Conservation (phyloP, 2,113 vertebrate genomes). For the Hippocampus guttulatus region DNA sequence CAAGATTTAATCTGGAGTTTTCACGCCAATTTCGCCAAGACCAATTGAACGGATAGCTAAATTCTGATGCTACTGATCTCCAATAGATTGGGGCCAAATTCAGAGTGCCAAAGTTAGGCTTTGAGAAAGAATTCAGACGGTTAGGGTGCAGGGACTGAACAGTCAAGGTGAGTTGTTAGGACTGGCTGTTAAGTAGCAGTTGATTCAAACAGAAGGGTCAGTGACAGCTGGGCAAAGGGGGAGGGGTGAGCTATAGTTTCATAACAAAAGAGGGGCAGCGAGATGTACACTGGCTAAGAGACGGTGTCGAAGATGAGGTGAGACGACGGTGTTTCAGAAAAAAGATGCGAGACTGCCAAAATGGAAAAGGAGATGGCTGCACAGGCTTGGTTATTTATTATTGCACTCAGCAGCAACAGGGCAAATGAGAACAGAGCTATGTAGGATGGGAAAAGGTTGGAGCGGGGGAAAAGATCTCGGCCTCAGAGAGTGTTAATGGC, state of each 20-base stretch:
- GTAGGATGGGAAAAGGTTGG: slow-evolving; percentile 49
- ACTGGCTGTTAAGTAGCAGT: slow-evolving; percentile 76
- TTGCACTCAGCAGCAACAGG: slow-evolving; percentile 54
- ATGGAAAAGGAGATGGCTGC: slow-evolving; percentile 51
- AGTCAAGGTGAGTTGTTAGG: slow-evolving; percentile 70
- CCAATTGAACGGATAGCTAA: slow-evolving; percentile 58
- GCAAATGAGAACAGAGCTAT: slow-evolving; percentile 57
- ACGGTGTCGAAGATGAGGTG: slow-evolving; percentile 65
- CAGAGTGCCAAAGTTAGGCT: slow-evolving; percentile 54
- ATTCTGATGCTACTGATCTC: slow-evolving; percentile 78
- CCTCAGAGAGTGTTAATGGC: slow-evolving; percentile 61
- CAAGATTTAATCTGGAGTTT: slow-evolving; percentile 69
- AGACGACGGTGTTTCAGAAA: slow-evolving; percentile 53
- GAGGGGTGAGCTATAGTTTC: slow-evolving; percentile 54
- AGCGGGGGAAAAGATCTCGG: slow-evolving; percentile 59
- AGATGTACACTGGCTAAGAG: slow-evolving; percentile 57
- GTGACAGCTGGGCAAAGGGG: slow-evolving; percentile 37
- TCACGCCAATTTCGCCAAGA: slow-evolving; percentile 70
- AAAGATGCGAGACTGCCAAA: slow-evolving; percentile 56
- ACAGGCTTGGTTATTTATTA: slow-evolving; percentile 64
- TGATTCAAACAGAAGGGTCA: slow-evolving; percentile 68
- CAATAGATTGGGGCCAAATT: slow-evolving; percentile 62
- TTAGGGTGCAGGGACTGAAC: slow-evolving; percentile 31
- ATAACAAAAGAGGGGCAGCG: slow-evolving; percentile 60
- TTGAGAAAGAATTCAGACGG: slow-evolving; percentile 30